These are phyloP conservation scores for Myopa tessellatipennis DNA, from an alignment of 2,888 invertebrate genomes.

Conservation along the genomic window DNA sequence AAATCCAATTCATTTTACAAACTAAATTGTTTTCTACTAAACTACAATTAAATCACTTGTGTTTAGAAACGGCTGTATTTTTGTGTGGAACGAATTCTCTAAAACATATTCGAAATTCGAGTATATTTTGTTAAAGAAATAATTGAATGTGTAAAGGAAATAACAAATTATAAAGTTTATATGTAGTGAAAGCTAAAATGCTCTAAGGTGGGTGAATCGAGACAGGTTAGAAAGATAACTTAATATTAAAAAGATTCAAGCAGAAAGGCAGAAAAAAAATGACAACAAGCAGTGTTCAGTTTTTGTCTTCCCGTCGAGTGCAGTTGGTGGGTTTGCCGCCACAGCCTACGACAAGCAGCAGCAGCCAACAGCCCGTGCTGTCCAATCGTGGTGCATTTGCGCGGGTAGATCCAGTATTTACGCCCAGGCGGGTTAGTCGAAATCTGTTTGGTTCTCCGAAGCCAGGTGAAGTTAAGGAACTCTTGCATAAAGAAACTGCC, in stretches of 20 bases:
- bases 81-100: too few relatives aligned
- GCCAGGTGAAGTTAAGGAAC: constrained; percentile 26
- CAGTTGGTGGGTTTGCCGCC: constrained; percentile 34
- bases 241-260: constrained; percentile 9
- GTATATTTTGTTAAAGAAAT: not conserved
- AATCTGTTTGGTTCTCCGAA: constrained; percentile 32
- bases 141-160: constrained; percentile 17
- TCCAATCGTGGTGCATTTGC: constrained; percentile 12
- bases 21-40: too few relatives aligned
- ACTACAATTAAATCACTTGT: too few relatives aligned
- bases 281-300: constrained; percentile 32
- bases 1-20: too few relatives aligned
- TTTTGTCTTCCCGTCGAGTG: constrained; percentile 30
- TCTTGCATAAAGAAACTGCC: constrained; percentile 21
- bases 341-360: not conserved
- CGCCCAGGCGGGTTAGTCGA: constrained; percentile 26
- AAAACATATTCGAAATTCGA: too few relatives aligned
- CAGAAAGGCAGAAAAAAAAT: not conserved
- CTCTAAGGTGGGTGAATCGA: not conserved
- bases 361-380: not conserved
- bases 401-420: not conserved
- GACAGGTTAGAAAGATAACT: not conserved
- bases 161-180: constrained; percentile 12
- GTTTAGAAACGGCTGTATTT: too few relatives aligned
- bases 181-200: constrained; percentile 18